Conservation (phyloP, 2,888 invertebrate species). For the Thymelicus lineola region DNA sequence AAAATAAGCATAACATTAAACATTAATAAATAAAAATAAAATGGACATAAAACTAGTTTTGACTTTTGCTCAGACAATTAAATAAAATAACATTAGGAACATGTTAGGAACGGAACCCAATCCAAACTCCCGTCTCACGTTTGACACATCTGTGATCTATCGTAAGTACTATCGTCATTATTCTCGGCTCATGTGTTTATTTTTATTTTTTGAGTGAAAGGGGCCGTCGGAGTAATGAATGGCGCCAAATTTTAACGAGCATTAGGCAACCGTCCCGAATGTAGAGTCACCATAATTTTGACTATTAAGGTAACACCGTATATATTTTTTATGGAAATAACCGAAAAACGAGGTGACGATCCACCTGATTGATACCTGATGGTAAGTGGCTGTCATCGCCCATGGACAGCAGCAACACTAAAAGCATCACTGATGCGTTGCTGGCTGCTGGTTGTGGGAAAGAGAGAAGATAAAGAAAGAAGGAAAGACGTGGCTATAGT, state of each 20-base stretch:
- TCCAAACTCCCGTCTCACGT: neutral
- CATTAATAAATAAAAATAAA: too few species aligned
- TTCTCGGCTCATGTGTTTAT: conserved; percentile 28
- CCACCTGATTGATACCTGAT: too few species aligned
- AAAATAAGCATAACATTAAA: too few species aligned
- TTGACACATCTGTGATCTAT: conserved; percentile 30
- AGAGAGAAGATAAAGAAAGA: too few species aligned
- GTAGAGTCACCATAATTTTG: neutral
- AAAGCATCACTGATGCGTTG: too few species aligned
- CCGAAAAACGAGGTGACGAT: too few species aligned
- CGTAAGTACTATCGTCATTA: conserved; percentile 37
- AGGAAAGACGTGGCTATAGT: too few species aligned
- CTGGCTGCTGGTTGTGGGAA: too few species aligned
- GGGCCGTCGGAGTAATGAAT: conserved; percentile 42
- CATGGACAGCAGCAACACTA: too few species aligned
- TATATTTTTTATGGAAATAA: too few species aligned
- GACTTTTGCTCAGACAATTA: too few species aligned
- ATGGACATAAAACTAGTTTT: too few species aligned
- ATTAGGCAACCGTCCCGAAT: conserved; percentile 39
- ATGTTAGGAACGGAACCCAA: neutral
- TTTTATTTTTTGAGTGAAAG: conserved; percentile 43
- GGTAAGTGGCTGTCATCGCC: neutral
- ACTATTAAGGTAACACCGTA: neutral
- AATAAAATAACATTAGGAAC: neutral
- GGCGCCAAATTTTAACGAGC: conserved; percentile 54